Conservation (phyloP, 1,140 invertebrate genomes). For the Xylocopa sonorina region DNA sequence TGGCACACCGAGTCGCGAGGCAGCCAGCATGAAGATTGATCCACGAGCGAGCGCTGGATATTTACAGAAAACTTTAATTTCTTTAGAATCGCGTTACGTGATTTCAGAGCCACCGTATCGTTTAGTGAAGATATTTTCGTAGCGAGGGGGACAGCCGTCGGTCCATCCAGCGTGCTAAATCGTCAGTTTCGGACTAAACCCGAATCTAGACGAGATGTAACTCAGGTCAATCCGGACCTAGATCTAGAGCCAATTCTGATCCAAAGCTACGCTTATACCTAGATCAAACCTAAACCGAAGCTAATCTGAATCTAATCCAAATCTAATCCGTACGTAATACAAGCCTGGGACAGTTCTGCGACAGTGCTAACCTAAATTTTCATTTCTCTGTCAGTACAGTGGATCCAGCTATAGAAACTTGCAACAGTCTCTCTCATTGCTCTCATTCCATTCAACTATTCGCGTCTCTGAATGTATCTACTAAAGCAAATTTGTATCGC, state of each 20-base stretch:
- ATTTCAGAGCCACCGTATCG: not conserved
- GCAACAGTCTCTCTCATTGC: too few relatives aligned
- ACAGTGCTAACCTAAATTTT: not conserved
- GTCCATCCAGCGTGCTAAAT: not conserved
- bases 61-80: not conserved
- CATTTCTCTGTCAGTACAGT: not conserved
- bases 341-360: not conserved
- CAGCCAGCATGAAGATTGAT: not conserved
- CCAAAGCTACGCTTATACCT: conserved; percentile 6
- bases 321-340: conserved; percentile 15
- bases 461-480: too few relatives aligned
- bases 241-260: not conserved
- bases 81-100: not conserved
- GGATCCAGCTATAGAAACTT: not conserved
- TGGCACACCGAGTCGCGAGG: not conserved
- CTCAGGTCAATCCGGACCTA: not conserved
- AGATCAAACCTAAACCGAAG: conserved; percentile 20
- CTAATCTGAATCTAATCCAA: conserved; percentile 32
- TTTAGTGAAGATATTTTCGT: not conserved
- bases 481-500: too few relatives aligned
- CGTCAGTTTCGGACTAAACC: not conserved
- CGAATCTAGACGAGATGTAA: not conserved
- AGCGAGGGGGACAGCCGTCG: not conserved
- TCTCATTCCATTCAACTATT: not conserved
- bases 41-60: not conserved